Conservation (phyloP, 2,113 vertebrate genomes). For the Aegypius monachus region DNA sequence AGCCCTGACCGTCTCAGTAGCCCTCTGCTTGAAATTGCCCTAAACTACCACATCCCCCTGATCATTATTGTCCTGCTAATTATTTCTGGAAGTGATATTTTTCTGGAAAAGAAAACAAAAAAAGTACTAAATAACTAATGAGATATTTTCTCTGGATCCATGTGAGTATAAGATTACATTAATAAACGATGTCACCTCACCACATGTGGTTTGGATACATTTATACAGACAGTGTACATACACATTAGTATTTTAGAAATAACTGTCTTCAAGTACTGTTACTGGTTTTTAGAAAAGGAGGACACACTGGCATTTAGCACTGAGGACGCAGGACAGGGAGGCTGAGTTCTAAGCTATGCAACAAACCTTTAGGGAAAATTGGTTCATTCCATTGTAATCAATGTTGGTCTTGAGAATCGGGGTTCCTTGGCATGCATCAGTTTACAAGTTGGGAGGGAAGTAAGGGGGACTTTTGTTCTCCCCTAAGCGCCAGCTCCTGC, state of each 20-base stretch:
- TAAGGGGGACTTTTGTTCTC: background rate
- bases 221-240: background rate
- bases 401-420: accelerated
- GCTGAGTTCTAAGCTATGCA: background rate
- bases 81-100: background rate
- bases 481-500: background rate
- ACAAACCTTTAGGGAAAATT: background rate
- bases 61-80: background rate
- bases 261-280: background rate
- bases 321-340: accelerated
- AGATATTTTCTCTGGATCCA: background rate
- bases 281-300: background rate
- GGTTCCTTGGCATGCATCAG: background rate
- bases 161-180: background rate
- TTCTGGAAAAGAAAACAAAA: background rate
- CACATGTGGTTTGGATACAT: background rate
- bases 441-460: background rate
- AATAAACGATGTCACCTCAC: background rate
- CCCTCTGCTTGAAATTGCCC: background rate
- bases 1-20: background rate
- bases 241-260: background rate
- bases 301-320: background rate
- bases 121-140: background rate
- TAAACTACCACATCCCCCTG: background rate
- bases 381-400: accelerated